A percentile compares a stretch with the other conserved stretches of the same genome.
phyloP scores from a whole-genome alignment of 2,797 vertebrate genomes.

The Dermochelys coriacea region DNA sequence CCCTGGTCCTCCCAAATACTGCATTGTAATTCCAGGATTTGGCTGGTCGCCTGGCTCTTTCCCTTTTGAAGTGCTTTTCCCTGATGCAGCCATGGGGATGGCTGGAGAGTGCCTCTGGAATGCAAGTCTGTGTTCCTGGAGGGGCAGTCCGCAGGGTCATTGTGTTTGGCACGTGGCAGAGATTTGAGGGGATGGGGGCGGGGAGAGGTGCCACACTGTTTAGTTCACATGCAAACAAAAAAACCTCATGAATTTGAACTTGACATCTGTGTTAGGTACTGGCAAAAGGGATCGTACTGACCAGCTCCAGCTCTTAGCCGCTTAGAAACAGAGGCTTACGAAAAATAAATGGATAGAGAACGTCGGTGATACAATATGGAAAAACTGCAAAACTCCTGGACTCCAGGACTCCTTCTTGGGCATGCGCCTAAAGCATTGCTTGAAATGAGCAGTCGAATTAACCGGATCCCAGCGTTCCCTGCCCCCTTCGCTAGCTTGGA shows the following conservation, averaged over 20 bases:
- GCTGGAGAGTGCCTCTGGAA: conserved; percentile 81
- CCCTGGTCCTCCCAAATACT: background rate
- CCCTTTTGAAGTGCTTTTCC: conserved; percentile 43
- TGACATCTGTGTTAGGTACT: background rate
- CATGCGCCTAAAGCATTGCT: background rate
- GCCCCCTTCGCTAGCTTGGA: background rate
- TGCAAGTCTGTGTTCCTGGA: conserved; percentile 74
- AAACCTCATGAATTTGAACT: conserved; percentile 36
- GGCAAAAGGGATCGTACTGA: background rate
- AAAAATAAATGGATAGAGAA: background rate
- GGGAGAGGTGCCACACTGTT: conserved; percentile 11
- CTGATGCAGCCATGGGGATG: conserved; percentile 81
- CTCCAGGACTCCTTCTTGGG: too few species aligned
- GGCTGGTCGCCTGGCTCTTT: conserved; percentile 64
- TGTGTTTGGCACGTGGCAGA: conserved; percentile 88
- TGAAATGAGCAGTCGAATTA: conserved; percentile 9
- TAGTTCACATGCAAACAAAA: conserved; percentile 74
- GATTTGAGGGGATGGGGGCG: background rate
- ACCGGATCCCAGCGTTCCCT: background rate
- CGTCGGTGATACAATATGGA: too few species aligned
- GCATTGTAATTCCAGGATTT: conserved; percentile 61
- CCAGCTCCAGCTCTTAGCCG: background rate
- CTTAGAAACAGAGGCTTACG: background rate
- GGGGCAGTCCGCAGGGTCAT: conserved; percentile 82
- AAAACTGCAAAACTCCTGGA: background rate